These are phyloP conservation scores for Ceriagrion tenellum DNA, from an alignment of 2,888 invertebrate genomes.

Conservation along the genomic window DNA sequence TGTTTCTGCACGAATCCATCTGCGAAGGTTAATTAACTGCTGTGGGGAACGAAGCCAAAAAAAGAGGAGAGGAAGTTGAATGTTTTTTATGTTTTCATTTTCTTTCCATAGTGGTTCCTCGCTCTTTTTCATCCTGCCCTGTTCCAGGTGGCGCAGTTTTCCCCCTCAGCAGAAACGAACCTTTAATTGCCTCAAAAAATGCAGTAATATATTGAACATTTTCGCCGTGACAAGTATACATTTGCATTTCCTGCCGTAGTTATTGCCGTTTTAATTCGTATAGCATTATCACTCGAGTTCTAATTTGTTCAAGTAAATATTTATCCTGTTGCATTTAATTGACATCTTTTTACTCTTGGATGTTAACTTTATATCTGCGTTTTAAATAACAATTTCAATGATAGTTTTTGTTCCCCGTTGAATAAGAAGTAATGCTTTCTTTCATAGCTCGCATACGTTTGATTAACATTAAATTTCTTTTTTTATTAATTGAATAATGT, in stretches of 20 bases:
- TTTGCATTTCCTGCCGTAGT: too few species aligned
- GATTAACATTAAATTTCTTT: too few species aligned
- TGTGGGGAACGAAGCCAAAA: neutral
- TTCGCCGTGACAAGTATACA: neutral
- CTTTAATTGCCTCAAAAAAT: neutral
- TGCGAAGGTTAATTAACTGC: constrained; percentile 54
- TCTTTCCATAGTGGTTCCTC: neutral
- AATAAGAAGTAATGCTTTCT: too few species aligned
- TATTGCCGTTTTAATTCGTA: neutral
- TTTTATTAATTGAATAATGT: too few species aligned
- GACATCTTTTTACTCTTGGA: too few species aligned
- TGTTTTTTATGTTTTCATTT: neutral
- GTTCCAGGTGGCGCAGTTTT: neutral
- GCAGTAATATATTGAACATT: neutral
- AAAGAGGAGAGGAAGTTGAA: neutral
- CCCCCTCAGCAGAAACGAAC: neutral
- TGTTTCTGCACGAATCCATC: constrained; percentile 48
- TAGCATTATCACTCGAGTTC: neutral
- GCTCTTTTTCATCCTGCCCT: neutral
- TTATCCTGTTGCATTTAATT: too few species aligned
- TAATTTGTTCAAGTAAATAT: neutral
- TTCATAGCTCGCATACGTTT: too few species aligned
- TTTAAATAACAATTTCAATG: too few species aligned
- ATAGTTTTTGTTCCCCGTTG: too few species aligned
- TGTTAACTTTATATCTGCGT: too few species aligned